phyloP scores from a whole-genome alignment of 2,113 vertebrate species.

The Crotalus viridis region DNA sequence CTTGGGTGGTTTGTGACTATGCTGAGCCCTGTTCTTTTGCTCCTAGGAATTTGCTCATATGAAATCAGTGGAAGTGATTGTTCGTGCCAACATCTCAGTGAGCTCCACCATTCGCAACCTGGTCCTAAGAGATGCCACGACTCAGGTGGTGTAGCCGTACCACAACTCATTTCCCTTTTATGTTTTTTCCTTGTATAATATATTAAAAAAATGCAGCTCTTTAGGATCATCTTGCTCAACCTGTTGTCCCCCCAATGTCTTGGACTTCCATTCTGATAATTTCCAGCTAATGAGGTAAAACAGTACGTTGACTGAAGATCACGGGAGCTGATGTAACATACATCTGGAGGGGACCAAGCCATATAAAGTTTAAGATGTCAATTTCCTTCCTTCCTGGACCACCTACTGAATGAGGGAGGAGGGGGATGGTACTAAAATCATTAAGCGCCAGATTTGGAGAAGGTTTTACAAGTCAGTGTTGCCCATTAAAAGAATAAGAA shows the following conservation, averaged over 20 bases:
- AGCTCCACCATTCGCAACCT: slow-evolving; percentile 86
- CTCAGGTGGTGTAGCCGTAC: slow-evolving; percentile 69
- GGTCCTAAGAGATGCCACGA: slow-evolving; percentile 77
- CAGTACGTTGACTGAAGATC: not conserved
- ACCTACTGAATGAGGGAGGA: not conserved
- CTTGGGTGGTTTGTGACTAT: not conserved
- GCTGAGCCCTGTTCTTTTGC: not conserved
- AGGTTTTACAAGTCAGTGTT: not conserved
- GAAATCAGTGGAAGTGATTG: slow-evolving; percentile 83
- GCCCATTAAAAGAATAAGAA: not conserved
- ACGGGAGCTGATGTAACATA: not conserved
- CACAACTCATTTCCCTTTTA: not conserved
- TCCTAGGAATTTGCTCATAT: slow-evolving; percentile 82
- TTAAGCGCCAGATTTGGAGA: not conserved
- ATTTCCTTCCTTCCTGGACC: not conserved
- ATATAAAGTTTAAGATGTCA: not conserved
- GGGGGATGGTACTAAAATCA: not conserved
- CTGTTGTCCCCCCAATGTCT: not conserved
- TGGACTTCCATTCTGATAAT: not conserved
- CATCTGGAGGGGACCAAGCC: not conserved
- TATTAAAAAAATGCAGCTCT: not conserved
- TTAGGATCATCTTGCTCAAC: not conserved
- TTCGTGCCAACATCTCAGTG: slow-evolving; percentile 86
- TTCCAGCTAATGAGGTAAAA: not conserved
- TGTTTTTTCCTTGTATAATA: not conserved